Evolutionary conservation across 2,797 vertebrate species (phyloP).

Genomic region (Rhabdophis nuchalis): DNA sequence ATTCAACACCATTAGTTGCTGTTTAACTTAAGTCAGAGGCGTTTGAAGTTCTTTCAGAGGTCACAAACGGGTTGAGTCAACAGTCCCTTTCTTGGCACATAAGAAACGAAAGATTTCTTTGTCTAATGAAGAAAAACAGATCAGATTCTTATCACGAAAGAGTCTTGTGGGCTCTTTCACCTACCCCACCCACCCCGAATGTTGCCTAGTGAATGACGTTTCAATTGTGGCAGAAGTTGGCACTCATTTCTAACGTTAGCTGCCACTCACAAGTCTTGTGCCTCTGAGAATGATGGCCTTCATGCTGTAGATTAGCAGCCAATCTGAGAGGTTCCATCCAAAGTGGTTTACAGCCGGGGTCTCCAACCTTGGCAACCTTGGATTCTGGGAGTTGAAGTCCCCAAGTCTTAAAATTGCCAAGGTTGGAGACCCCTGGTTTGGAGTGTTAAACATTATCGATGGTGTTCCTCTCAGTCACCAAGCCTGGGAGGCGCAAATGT

Average conservation of each 20-base stretch:
- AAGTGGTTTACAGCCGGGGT: neutral
- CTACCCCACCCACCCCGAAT: rapidly evolving
- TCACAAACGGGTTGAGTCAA: neutral
- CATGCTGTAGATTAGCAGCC: neutral
- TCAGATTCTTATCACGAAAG: neutral
- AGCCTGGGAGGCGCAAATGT: neutral
- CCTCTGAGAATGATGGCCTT: neutral
- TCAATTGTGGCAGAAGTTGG: neutral
- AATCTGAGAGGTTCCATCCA: neutral
- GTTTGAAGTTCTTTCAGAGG: neutral
- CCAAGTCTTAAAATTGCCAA: neutral
- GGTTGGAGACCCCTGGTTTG: neutral
- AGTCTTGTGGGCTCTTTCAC: neutral
- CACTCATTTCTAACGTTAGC: neutral
- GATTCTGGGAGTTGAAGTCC: neutral
- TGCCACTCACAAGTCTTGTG: neutral
- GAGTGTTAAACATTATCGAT: neutral
- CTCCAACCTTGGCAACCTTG: neutral
- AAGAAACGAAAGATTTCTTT: neutral
- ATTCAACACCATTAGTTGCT: too few species aligned
- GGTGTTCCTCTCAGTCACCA: neutral
- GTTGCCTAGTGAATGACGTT: neutral
- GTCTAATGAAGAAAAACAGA: neutral
- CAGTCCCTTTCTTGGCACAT: neutral
- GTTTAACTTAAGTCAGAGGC: neutral